A percentile compares a stretch with the other conserved stretches of the same genome.
These are phyloP conservation scores for Platichthys stellatus DNA, from an alignment of 2,113 vertebrate species.

Conservation along the genomic window DNA sequence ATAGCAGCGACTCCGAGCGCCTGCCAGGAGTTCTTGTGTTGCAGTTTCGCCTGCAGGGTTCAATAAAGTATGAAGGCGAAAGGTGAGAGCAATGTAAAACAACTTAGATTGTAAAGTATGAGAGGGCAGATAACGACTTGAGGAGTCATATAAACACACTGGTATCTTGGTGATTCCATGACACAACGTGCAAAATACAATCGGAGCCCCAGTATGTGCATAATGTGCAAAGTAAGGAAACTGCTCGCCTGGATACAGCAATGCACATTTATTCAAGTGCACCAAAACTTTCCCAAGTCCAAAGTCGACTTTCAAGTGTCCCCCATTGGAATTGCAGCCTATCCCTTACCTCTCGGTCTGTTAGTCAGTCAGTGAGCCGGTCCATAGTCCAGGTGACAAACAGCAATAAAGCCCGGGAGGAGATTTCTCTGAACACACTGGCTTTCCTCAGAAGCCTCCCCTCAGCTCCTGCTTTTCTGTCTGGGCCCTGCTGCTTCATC, in stretches of 20 bases:
- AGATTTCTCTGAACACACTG: constrained; percentile 52
- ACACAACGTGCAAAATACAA: background rate
- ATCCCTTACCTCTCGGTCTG: constrained; percentile 69
- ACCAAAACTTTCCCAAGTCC: constrained; percentile 27
- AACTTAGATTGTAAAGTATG: constrained; percentile 5
- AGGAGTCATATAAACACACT: constrained; percentile 16
- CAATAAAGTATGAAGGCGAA: constrained; percentile 33
- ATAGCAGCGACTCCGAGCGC: constrained; percentile 10
- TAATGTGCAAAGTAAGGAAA: constrained; percentile 10
- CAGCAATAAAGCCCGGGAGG: constrained; percentile 53
- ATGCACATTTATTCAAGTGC: constrained; percentile 12
- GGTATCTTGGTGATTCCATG: constrained; percentile 1
- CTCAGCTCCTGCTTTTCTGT: constrained; percentile 64
- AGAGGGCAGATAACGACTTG: background rate
- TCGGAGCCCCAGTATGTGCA: background rate
- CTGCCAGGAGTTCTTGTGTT: constrained; percentile 44
- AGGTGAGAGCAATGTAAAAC: constrained; percentile 44
- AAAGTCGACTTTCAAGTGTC: constrained; percentile 44
- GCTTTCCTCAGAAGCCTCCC: constrained; percentile 63
- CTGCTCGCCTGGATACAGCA: constrained; percentile 2
- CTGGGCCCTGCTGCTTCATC: constrained; percentile 59
- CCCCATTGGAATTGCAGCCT: constrained; percentile 45
- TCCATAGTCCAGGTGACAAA: constrained; percentile 62
- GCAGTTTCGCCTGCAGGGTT: constrained; percentile 45
- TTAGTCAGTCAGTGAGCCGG: constrained; percentile 55